These are phyloP conservation scores for Piprites chloris DNA, from an alignment of 2,113 vertebrate genomes.

Conservation along the genomic window DNA sequence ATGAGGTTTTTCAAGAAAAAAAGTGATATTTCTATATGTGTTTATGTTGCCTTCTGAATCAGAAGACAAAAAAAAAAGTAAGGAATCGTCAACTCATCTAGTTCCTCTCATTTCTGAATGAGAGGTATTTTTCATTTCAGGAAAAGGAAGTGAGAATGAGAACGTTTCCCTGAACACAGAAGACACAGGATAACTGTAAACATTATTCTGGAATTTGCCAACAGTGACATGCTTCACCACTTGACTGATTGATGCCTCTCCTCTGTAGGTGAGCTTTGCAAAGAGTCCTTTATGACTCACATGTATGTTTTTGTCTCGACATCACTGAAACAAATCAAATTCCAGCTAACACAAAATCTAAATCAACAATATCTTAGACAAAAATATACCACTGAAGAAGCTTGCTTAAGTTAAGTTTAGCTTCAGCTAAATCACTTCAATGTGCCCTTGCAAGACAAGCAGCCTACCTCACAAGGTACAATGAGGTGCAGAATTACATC, in stretches of 20 bases:
- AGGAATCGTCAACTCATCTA: not conserved
- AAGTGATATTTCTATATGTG: accelerated
- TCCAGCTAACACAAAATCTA: not conserved
- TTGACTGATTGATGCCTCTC: not conserved
- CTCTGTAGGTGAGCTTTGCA: not conserved
- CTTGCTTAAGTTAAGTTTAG: not conserved
- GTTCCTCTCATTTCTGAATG: not conserved
- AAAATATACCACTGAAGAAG: not conserved
- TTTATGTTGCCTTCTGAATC: not conserved
- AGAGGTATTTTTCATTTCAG: not conserved
- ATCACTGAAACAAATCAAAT: not conserved
- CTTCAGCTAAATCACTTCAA: not conserved
- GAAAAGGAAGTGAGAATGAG: not conserved
- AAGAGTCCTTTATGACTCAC: not conserved
- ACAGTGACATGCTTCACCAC: not conserved
- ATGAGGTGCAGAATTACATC: not conserved
- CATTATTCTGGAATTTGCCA: not conserved
- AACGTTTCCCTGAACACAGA: not conserved
- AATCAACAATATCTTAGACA: not conserved
- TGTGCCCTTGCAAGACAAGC: not conserved
- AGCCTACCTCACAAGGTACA: not conserved
- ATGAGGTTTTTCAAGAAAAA: not conserved
- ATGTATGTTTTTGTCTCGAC: not conserved
- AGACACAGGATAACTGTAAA: not conserved
- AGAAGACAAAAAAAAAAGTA: not conserved